phyloP scores from a whole-genome alignment of 2,888 invertebrate genomes.

The Phoronis australis region DNA sequence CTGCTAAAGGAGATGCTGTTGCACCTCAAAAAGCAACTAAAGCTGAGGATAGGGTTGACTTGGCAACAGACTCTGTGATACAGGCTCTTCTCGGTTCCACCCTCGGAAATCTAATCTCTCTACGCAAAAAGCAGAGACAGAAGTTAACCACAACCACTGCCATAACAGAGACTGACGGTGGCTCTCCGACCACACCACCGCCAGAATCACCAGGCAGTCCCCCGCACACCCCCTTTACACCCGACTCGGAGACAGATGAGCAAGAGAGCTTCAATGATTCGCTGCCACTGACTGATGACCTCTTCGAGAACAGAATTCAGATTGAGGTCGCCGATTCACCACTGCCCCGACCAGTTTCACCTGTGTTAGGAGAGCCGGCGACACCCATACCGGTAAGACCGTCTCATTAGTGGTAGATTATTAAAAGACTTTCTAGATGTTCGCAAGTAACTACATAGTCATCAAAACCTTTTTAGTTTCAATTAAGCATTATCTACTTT shows the following conservation, averaged over 20 bases:
- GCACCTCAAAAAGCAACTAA: slow-evolving; percentile 2
- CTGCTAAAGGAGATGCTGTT: background rate
- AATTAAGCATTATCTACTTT: too few relatives aligned
- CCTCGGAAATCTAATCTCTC: slow-evolving; percentile 36
- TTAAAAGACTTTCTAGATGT: too few relatives aligned
- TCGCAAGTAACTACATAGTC: too few relatives aligned
- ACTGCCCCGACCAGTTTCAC: slow-evolving; percentile 5
- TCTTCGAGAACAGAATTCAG: background rate
- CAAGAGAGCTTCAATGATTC: too few relatives aligned
- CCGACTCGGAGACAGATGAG: background rate
- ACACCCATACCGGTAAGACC: too few relatives aligned
- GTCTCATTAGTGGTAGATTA: too few relatives aligned
- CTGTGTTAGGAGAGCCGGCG: too few relatives aligned
- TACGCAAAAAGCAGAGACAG: slow-evolving; percentile 20
- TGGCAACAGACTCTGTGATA: slow-evolving; percentile 30
- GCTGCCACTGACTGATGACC: too few relatives aligned
- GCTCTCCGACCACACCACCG: background rate
- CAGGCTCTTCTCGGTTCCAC: slow-evolving; percentile 38
- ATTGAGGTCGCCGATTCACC: background rate
- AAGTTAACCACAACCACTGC: background rate
- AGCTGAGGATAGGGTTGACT: slow-evolving; percentile 11
- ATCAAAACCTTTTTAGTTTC: too few relatives aligned
- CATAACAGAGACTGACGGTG: background rate
- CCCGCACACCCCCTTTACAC: background rate
- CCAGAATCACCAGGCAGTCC: background rate